Conservation (phyloP, 2,888 invertebrate genomes). For the Drosophila mercatorum region DNA sequence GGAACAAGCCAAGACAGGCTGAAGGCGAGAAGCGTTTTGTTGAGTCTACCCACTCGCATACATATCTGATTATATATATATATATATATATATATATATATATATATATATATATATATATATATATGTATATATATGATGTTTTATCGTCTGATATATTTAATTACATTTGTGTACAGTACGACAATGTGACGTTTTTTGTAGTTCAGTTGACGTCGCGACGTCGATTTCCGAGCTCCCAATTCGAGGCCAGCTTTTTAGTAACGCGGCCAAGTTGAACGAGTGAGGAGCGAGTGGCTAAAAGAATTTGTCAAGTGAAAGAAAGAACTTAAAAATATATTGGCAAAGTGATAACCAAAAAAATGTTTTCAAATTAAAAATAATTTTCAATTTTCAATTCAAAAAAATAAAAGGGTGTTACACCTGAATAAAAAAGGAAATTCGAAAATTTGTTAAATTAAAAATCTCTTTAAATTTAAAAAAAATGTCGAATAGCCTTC, state of each 20-base stretch:
- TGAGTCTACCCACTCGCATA: slow-evolving; percentile 16
- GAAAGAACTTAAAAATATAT: slow-evolving; percentile 2
- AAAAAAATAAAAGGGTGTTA: background rate
- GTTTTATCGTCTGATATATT: slow-evolving; percentile 31
- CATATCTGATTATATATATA: background rate
- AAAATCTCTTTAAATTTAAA: background rate
- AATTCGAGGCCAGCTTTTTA: slow-evolving; percentile 32
- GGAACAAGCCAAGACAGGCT: background rate
- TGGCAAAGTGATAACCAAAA: background rate
- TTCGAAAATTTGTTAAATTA: background rate
- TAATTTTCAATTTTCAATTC: no score
- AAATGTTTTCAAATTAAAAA: no score
- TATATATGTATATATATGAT: background rate
- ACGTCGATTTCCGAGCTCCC: slow-evolving; percentile 15
- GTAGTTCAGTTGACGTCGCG: slow-evolving; percentile 18
- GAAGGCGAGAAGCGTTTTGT: slow-evolving; percentile 15
- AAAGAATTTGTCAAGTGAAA: background rate
- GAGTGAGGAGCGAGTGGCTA: slow-evolving; percentile 36
- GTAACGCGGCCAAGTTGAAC: slow-evolving; percentile 46
- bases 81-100: background rate
- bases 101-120: slow-evolving; percentile 9
- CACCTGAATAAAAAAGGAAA: background rate
- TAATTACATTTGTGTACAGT: slow-evolving; percentile 59
- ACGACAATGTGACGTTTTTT: slow-evolving; percentile 36
- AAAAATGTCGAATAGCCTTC: background rate